Conservation (phyloP, 2,113 vertebrate genomes). For the Epinephelus cyanopodus region DNA sequence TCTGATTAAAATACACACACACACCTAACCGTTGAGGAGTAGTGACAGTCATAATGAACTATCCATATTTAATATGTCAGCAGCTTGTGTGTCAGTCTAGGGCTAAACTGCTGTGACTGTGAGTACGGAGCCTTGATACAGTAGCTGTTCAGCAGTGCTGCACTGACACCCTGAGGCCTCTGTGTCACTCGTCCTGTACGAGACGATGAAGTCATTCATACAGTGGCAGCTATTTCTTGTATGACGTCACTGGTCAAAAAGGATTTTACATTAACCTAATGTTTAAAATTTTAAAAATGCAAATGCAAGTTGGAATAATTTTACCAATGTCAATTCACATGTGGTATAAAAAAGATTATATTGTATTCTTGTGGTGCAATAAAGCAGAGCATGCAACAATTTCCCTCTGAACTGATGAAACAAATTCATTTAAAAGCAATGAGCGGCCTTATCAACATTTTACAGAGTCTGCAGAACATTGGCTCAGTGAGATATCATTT, state of each 20-base stretch:
- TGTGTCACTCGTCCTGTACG: constrained; percentile 15
- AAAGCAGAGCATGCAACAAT: constrained; percentile 13
- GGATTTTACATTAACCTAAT: not conserved
- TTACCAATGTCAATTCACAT: constrained; percentile 4
- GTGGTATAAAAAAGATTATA: not conserved
- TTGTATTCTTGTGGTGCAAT: constrained; percentile 2
- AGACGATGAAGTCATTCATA: constrained; percentile 1
- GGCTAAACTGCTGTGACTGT: constrained; percentile 34
- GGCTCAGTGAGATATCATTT: constrained; percentile 68
- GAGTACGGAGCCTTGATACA: not conserved
- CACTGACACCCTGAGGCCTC: constrained; percentile 68
- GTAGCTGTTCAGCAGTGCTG: constrained; percentile 35
- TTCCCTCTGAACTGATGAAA: constrained; percentile 40
- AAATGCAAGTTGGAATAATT: not conserved
- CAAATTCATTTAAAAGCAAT: constrained; percentile 55
- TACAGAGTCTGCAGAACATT: constrained; percentile 40
- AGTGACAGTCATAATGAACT: constrained; percentile 61
- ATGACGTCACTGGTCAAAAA: not conserved
- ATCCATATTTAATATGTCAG: constrained; percentile 62
- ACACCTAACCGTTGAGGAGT: constrained; percentile 6
- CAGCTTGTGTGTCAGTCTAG: constrained; percentile 20
- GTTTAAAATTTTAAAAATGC: not conserved
- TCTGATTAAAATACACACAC: constrained; percentile 24
- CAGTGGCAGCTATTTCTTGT: not conserved
- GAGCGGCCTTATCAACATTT: constrained; percentile 59